A percentile compares a stretch with the other conserved stretches of the same genome.
phyloP scores from a whole-genome alignment of 2,888 invertebrate genomes.

The Zygothrica quintamaculata region DNA sequence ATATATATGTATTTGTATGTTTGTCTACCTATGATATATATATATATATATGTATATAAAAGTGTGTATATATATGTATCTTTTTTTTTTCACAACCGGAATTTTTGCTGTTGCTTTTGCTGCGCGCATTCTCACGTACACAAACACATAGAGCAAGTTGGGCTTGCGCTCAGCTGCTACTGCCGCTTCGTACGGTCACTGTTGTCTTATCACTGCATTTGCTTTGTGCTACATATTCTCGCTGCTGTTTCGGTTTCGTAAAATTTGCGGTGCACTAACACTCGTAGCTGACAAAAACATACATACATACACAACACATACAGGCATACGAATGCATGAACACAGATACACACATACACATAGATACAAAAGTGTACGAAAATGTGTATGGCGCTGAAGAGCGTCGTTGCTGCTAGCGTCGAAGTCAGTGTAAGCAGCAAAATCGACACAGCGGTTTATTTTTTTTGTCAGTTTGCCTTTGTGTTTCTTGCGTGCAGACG shows the following conservation, averaged over 20 bases:
- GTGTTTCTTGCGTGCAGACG: constrained; percentile 77
- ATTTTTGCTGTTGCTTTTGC: constrained; percentile 72
- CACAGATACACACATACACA: constrained; percentile 21
- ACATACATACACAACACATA: constrained; percentile 8
- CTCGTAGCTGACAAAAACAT: too few species aligned
- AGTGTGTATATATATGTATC: constrained; percentile 22
- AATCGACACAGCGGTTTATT: constrained; percentile 48
- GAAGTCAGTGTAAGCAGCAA: constrained; percentile 25
- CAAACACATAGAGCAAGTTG: constrained; percentile 48
- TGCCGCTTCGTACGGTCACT: constrained; percentile 28
- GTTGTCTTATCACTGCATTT: constrained; percentile 72
- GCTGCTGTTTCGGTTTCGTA: constrained; percentile 54
- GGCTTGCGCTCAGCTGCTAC: constrained; percentile 64
- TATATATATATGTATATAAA: not conserved
- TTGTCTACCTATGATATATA: constrained; percentile 2
- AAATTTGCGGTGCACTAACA: constrained; percentile 53
- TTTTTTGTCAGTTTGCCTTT: constrained; percentile 70
- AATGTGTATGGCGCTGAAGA: constrained; percentile 48
- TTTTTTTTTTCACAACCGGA: constrained; percentile 74
- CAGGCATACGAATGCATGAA: constrained; percentile 7
- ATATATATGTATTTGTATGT: too few species aligned
- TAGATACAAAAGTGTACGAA: constrained; percentile 41
- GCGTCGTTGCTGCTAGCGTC: constrained; percentile 34
- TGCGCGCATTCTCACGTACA: constrained; percentile 72
- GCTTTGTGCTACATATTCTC: constrained; percentile 67